Conservation (phyloP, 2,888 invertebrate genomes). For the Gryllus longicercus region DNA sequence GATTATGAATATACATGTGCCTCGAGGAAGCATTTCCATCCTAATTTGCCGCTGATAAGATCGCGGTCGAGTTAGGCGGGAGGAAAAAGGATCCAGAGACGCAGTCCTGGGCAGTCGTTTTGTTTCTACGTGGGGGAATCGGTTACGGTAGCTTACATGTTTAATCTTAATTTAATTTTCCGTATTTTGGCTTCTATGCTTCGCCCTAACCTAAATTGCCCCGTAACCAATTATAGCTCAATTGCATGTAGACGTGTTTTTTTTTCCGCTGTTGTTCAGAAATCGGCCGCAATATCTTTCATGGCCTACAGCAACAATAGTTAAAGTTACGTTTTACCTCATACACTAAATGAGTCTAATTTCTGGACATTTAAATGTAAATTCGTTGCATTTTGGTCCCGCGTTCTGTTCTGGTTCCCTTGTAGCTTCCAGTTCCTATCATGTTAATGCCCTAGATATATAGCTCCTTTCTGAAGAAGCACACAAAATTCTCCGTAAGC, state of each 20-base stretch:
- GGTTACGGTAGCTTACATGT: slow-evolving; percentile 17
- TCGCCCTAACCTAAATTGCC: background rate
- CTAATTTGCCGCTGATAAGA: slow-evolving; percentile 6
- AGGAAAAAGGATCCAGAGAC: too few species aligned
- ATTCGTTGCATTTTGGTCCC: background rate
- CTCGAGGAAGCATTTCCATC: slow-evolving; percentile 1
- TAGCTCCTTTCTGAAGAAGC: slow-evolving; percentile 1
- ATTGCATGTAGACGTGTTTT: background rate
- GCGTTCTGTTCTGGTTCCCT: background rate
- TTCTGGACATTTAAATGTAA: slow-evolving; percentile 17
- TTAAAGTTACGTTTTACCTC: background rate
- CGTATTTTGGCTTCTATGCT: slow-evolving; percentile 17
- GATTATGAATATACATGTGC: slow-evolving; percentile 8
- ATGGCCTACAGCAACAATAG: slow-evolving; percentile 9
- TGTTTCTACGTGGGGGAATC: background rate
- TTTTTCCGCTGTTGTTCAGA: background rate
- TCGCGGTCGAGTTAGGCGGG: background rate
- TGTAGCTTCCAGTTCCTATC: background rate
- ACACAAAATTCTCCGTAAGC: background rate
- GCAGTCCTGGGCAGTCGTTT: background rate
- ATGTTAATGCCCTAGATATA: background rate
- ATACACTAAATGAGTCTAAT: slow-evolving; percentile 17
- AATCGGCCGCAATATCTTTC: slow-evolving; percentile 9
- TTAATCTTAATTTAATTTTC: slow-evolving; percentile 8
- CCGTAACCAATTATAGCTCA: slow-evolving; percentile 6